Base-by-base conservation (phyloP, 2,888 invertebrate species). In the Ametastegia equiseti region DNA sequence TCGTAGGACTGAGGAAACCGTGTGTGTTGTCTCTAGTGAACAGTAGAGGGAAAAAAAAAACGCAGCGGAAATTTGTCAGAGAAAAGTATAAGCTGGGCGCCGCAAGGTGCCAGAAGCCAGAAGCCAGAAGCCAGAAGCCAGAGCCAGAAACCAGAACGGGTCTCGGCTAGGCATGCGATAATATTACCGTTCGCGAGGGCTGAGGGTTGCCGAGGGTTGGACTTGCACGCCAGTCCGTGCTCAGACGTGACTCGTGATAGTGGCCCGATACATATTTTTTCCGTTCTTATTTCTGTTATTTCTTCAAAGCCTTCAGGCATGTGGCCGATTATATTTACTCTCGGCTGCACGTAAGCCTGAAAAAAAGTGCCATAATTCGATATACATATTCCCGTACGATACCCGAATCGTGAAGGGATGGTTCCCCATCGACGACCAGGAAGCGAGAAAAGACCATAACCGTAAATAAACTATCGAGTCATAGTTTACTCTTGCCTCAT, bases 231-330 rank as follows among this genome's bases (percentile, higher is more conserved):
- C 91, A 90, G 91, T 90, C 86, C 88, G 88, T 89, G 86, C 86
- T 89, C 84, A 88, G 90, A 90, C 90, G 89, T 87, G 90, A 88
- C 88, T 89, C 89, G 88, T 87, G 88, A 87, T 86, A 75, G 75
- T 75, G n/a, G 9, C 15, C 13, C 71, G 11, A 67, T 67, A 71
- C 47, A n/a, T n/a, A n/a, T 27, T 71, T 75, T 75, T 19, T 33
- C 5, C 5, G 33, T 54, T 54, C 36, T 27, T 33, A 33, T 19
- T 15, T 23, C 50, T 50, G 54, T 23, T 33, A 27, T 50, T 54
- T 36, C 5, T 23, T 33, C 45, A n/a, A 11, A n/a, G 73, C 1
- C 36, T 19, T 50, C 30, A 33, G 30, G 54, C 45, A 50, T 75
- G 75, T 50, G 75, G 54, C 15, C 75, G 75, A 75, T 75, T 54